phyloP scores from a whole-genome alignment of 2,797 vertebrate species.

The Nothura maculosa region DNA sequence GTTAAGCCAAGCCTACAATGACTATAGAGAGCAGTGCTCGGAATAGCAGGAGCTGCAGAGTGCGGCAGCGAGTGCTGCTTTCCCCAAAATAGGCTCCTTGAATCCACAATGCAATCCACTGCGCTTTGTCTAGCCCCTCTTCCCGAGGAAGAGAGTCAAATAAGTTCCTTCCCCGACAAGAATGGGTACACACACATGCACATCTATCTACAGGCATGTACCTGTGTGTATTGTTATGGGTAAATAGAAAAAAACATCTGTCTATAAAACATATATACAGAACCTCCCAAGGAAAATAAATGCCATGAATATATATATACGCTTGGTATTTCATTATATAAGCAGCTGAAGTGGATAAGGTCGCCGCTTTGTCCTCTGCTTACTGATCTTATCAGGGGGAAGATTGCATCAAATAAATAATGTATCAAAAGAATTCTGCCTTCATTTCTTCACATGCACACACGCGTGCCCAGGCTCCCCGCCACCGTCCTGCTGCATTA shows the following conservation, averaged over 20 bases:
- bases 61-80: background rate
- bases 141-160: background rate
- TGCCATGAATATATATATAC: background rate
- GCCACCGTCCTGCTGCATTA: background rate
- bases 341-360: conserved; percentile 57
- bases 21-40: background rate
- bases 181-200: accelerated
- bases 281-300: background rate
- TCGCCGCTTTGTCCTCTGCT: conserved; percentile 64
- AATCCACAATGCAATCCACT: background rate
- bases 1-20: accelerated
- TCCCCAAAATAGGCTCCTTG: background rate
- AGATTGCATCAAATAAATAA: conserved; percentile 80
- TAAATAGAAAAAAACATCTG: accelerated
- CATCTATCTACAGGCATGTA: accelerated
- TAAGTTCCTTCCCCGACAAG: background rate
- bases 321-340: background rate
- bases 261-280: too few relatives aligned
- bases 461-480: too few relatives aligned
- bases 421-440: conserved; percentile 66
- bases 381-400: conserved; percentile 65
- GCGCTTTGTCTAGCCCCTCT: background rate
- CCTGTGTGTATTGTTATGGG: too few relatives aligned
- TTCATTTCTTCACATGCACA: accelerated
- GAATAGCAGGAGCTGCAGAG: too few relatives aligned